Percentiles rank a stretch among this genome's conserved stretches.
phyloP scores from a whole-genome alignment of 2,113 vertebrate genomes.

The Recurvirostra avosetta region DNA sequence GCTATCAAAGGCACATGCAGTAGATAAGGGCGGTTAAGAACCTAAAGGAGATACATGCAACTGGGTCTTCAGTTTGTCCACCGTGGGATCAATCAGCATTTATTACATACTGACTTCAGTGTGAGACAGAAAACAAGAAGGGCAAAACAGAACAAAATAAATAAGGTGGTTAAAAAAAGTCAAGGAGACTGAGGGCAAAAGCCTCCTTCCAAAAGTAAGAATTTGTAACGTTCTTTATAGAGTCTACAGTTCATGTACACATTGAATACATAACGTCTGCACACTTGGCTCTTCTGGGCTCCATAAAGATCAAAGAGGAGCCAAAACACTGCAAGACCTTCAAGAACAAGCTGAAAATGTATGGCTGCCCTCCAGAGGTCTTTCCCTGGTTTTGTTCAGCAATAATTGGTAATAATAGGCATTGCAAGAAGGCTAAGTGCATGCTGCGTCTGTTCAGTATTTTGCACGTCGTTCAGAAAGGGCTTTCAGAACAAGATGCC shows the following conservation, averaged over 20 bases:
- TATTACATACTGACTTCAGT: neutral
- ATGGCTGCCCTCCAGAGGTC: neutral
- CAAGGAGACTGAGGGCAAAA: neutral
- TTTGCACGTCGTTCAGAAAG: neutral
- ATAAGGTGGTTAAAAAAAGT: neutral
- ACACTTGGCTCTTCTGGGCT: neutral
- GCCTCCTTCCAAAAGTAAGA: neutral
- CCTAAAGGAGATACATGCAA: neutral
- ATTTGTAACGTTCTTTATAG: neutral
- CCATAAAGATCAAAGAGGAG: neutral
- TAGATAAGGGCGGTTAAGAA: neutral
- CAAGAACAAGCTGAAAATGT: neutral
- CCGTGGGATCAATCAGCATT: neutral
- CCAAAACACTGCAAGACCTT: neutral
- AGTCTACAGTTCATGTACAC: neutral
- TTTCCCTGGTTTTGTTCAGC: neutral
- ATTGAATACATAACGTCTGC: neutral
- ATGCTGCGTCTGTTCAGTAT: neutral
- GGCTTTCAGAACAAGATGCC: neutral
- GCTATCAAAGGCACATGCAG: neutral
- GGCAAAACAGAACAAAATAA: neutral
- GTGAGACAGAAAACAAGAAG: neutral
- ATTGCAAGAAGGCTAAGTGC: neutral
- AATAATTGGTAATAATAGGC: neutral
- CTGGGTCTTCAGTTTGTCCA: neutral